Base-by-base conservation (phyloP, 2,888 invertebrate genomes). In the Drosophila mercatorum region DNA sequence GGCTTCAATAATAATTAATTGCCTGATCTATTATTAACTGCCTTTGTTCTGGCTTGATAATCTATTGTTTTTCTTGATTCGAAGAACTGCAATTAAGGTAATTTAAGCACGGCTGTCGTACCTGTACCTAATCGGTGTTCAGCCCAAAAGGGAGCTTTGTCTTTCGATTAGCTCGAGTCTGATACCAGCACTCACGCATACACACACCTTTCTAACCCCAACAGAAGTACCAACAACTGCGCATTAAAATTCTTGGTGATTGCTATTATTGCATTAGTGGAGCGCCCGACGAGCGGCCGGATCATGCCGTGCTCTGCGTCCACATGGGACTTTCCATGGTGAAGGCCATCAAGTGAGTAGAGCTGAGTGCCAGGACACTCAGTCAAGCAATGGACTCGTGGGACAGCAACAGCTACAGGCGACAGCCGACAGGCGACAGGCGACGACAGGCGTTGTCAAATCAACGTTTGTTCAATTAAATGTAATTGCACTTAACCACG, bases 221-320 rank as follows among this genome's bases (percentile, higher is more conserved):
- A 66, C 70, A 97, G 97, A 97, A 96, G 95, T 98, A 98, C 93
- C 96, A 98, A 91, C 98, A 98, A 92, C 94, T 98, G 78, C 95
- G 98, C 75, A 98, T 98, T 88, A 98, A 98, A 94, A 98, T 98
- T 92, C 94, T 98, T 60, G 98, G 98, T 1, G 98, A 98, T 92
- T 98, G 98, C 93, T 98, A 99, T 94, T 99, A 99, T 94, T 98
- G 98, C 93, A 97, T 98, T 91, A 97, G 98, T 92, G 98, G 98
- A 22, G 98, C 98, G 49, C 98, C 98, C 0, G 95, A 96, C 68
- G 97, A 98, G 92, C 94, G 97, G 61, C 95, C 96, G 0, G 98
- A 98, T 92, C 98, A 98, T 93, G 98, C 98, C 55, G 97, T 97
- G 31, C 95, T 98, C 46, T 97, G 97, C 93, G 97, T 98, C 28